These are phyloP conservation scores for Lampropteryx suffumata DNA, from an alignment of 2,888 invertebrate species.

Conservation along the genomic window DNA sequence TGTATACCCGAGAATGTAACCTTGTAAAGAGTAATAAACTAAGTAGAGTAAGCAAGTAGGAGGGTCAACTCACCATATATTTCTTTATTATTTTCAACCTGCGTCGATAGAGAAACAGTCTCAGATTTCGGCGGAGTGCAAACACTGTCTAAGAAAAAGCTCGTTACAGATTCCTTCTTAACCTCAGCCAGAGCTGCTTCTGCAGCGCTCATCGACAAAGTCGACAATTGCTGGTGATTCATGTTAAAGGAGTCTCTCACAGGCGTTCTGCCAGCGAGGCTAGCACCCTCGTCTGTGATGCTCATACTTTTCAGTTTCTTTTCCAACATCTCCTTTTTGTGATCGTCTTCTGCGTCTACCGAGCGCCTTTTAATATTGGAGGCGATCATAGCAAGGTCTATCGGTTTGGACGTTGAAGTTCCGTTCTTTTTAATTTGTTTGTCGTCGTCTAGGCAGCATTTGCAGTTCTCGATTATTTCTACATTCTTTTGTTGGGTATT, in stretches of 20 bases:
- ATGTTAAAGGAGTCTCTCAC: slow-evolving; percentile 2
- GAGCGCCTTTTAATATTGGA: not conserved
- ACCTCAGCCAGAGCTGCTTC: not conserved
- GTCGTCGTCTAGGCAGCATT: not conserved
- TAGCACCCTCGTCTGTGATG: not conserved
- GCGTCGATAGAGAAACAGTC: not conserved
- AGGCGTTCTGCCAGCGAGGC: not conserved
- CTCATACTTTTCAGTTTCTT: not conserved
- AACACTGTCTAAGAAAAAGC: not conserved
- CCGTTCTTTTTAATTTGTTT: not conserved
- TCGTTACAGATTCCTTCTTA: not conserved
- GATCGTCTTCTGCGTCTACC: not conserved
- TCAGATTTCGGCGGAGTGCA: not conserved
- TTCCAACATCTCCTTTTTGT: not conserved
- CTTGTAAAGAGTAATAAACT: too few species aligned
- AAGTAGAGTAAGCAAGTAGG: not conserved
- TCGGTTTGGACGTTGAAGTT: not conserved
- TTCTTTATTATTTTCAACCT: not conserved
- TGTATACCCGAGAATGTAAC: too few species aligned
- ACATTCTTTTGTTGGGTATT: slow-evolving; percentile 12
- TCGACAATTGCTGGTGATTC: slow-evolving; percentile 1
- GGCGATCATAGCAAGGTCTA: not conserved
- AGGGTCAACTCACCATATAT: slow-evolving; percentile 5
- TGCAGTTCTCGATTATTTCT: slow-evolving; percentile 7
- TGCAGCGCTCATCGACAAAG: not conserved